phyloP scores from a whole-genome alignment of 2,888 invertebrate species.

The Trachelus tabidus region DNA sequence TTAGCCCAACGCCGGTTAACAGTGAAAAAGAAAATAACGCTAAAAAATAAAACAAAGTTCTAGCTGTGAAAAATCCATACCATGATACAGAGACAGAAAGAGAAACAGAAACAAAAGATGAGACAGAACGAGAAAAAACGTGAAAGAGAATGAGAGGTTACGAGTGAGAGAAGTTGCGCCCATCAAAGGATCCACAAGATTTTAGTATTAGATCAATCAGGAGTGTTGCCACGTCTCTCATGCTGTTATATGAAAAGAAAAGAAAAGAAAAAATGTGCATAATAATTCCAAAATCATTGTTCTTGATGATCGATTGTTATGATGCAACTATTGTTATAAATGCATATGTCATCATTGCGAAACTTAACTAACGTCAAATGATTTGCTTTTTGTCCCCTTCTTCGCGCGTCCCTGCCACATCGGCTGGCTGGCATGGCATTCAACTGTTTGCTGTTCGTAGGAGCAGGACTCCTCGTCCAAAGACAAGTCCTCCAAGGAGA shows the following conservation, averaged over 20 bases:
- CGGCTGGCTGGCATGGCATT: slow-evolving; percentile 64
- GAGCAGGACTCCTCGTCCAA: slow-evolving; percentile 62
- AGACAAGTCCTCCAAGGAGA: slow-evolving; percentile 69
- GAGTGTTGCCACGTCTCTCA: slow-evolving; percentile 28
- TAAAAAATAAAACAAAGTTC: slow-evolving; percentile 5
- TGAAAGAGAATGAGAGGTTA: not conserved
- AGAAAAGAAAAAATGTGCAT: slow-evolving; percentile 12
- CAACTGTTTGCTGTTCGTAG: slow-evolving; percentile 66
- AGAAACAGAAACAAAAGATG: not conserved
- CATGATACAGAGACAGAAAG: not conserved
- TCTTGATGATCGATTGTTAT: slow-evolving; percentile 1
- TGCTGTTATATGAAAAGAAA: slow-evolving; percentile 3
- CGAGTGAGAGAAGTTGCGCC: slow-evolving; percentile 17
- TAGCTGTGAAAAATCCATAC: not conserved
- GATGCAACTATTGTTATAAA: not conserved
- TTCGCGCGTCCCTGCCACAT: slow-evolving; percentile 64
- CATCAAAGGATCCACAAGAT: slow-evolving; percentile 25
- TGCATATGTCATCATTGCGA: slow-evolving; percentile 11
- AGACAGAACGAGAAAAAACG: not conserved
- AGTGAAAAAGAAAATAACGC: slow-evolving; percentile 4
- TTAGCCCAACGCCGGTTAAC: slow-evolving; percentile 2
- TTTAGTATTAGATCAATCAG: slow-evolving; percentile 27
- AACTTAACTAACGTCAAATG: slow-evolving; percentile 54
- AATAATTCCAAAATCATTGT: slow-evolving; percentile 4
- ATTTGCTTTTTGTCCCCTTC: slow-evolving; percentile 65